Evolutionary conservation across 1,140 invertebrate species (phyloP), one percentile per base, ranked within the genome.

Genomic region (Paraescarpia echinospica): DNA sequence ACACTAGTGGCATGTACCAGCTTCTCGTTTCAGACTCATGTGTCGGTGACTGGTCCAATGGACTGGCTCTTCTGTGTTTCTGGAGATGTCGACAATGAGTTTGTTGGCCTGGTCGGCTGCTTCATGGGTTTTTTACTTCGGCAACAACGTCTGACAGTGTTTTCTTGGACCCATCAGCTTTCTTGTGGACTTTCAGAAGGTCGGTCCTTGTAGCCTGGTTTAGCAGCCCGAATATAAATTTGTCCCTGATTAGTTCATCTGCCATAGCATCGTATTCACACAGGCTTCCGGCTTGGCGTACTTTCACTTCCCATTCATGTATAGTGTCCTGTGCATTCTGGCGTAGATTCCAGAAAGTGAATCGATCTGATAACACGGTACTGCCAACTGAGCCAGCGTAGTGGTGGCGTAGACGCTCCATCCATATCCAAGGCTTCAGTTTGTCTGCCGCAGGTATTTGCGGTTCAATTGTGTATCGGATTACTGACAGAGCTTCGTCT

Each of bases 381-480:
- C 89, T 89, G 89, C 18, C 89, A 89, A 89, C 89, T 89, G 89
- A 89, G 18, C 89, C 89, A 6, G 89, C 89, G 18, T 89, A 89
- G 89, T 89, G 89, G 89, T 89, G 4, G 89, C 34, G 89, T 89
- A 89, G 89, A 34, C 89, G 89, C 89, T 89, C 89, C 89, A 89
- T 89, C 89, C 89, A 18, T 89, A 89, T 89, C 89, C 89, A 89
- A 89, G 89, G 89, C 34, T 89, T 89, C 89, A 89, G 34, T 89
- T 89, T 89, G 89, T 89, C 89, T 89, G 89, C 89, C n/a, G 89
- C 89, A 89, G 89, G 89, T 89, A 89, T 89, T 18, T 89, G 89
- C 18, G 89, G 91, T 91, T 91, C 35, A 8, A 34, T 34, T 91
- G 91, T 89, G 89, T 89, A 89, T 41, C 41, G 41, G 41, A 41